Evolutionary conservation across 2,113 vertebrate species (phyloP).

Genomic region (Acrocephalus kingi): DNA sequence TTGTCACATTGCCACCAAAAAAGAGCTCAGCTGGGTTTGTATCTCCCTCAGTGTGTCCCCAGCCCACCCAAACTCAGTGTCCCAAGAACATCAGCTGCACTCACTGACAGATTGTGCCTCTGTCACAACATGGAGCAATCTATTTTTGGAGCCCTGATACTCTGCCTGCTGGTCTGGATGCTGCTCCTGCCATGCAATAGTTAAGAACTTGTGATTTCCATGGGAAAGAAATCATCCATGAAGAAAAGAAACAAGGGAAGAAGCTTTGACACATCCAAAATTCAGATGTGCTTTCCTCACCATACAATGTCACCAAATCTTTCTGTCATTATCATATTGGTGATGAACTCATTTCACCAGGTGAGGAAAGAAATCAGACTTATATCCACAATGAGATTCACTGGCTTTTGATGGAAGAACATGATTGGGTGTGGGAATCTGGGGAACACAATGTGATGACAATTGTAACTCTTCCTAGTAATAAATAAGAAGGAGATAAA

Average conservation of each 20-base stretch:
- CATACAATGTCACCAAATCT: too few relatives aligned
- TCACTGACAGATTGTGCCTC: background rate
- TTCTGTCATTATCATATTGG: too few relatives aligned
- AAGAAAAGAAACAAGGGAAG: background rate
- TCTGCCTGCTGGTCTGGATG: background rate
- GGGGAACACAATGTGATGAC: background rate
- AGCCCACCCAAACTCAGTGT: background rate
- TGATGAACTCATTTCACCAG: too few relatives aligned
- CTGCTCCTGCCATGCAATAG: background rate
- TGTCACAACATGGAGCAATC: background rate
- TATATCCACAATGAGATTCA: background rate
- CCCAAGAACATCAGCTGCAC: background rate
- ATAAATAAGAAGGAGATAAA: background rate
- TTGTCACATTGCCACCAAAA: background rate
- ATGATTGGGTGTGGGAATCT: background rate
- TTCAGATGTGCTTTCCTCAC: background rate
- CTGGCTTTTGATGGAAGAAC: background rate
- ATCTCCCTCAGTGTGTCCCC: background rate
- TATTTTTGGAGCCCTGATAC: background rate
- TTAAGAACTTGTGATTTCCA: background rate
- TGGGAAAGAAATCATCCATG: background rate
- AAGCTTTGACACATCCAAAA: background rate
- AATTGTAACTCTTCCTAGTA: background rate
- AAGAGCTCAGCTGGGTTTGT: rapidly evolving
- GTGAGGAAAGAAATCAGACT: background rate